phyloP scores from a whole-genome alignment of 2,797 vertebrate genomes.

The Poeciliopsis gracilis region DNA sequence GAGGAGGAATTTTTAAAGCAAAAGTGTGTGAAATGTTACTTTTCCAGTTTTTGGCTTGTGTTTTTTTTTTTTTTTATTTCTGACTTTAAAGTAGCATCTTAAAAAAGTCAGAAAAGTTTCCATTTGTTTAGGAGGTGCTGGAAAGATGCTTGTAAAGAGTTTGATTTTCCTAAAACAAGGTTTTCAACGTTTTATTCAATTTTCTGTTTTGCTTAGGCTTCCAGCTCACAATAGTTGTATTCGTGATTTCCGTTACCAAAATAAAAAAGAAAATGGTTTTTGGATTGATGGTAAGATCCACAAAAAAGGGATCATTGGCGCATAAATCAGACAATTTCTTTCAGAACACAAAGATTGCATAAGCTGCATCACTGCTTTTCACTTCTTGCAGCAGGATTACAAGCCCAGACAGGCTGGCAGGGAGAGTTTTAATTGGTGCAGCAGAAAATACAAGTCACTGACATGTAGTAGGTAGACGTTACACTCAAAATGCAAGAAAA shows the following conservation, averaged over 20 bases:
- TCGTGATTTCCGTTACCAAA: neutral
- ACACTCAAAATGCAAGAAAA: neutral
- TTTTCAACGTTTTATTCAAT: neutral
- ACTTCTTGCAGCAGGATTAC: neutral
- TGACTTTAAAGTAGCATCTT: neutral
- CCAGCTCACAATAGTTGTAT: neutral
- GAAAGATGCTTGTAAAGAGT: neutral
- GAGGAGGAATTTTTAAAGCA: neutral
- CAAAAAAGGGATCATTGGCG: neutral
- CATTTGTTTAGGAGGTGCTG: neutral
- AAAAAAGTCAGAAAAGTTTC: neutral
- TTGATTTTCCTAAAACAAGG: neutral
- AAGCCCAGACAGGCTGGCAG: slow-evolving; percentile 18
- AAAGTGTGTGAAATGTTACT: neutral
- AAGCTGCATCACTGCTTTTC: slow-evolving; percentile 1
- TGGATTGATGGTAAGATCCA: neutral
- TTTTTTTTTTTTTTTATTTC: neutral
- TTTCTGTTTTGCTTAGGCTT: neutral
- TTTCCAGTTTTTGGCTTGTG: neutral
- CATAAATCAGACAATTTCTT: neutral
- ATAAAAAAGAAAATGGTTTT: neutral
- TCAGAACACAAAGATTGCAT: slow-evolving; percentile 1
- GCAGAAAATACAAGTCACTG: neutral
- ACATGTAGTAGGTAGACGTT: neutral
- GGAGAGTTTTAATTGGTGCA: neutral